Base-by-base conservation (phyloP, 2,888 invertebrate species). In the Drymonia ruficornis region DNA sequence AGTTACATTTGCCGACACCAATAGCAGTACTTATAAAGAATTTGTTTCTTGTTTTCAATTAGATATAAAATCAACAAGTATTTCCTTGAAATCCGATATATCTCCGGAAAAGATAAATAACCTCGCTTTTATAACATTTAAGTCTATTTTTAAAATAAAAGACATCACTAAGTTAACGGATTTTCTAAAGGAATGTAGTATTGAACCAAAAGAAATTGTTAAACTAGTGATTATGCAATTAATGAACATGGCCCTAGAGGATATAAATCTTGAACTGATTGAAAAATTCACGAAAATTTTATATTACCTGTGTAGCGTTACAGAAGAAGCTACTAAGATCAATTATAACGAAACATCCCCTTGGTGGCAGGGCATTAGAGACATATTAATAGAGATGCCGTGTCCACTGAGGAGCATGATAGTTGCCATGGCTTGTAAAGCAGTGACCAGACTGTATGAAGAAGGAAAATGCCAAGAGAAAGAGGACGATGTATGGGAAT, bases 301-400 rank as follows among this genome's bases (percentile, higher is more conserved):
- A 50, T 94, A 94, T 58, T 93, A 94, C 19, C 87, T 97, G 53
- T 96, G 96, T 64, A 94, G 94, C 66, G 89, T 95, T 49, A 93
- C 94, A 46, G 94, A 95, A 13, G 94, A 95, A 54, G 93, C 94
- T 42, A 92, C 94, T 6, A 84, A 92, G 28, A 94, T 94, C 19
- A 95, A 94, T 52, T 95, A 96, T 65, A 96, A 96, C 75, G 94
- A 95, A 61, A 93, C 95, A 19, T 97, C 96, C 0, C 89, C 94
- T 0, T 98, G 97, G 96, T 98, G 98, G 98, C 95, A 95, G 72
- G 93, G 94, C 53, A 94, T 98, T 45, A 94, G 98, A 29, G 95
- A 95, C 63, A 89, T 95, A 56, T 90, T 98, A 57, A 93, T 95
- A 1, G 95, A 96, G 57, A 96, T 96, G 70, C 89, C 94, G 0